These are phyloP conservation scores for Arrhamphus sclerolepis DNA, from an alignment of 2,797 vertebrate genomes.

Conservation along the genomic window DNA sequence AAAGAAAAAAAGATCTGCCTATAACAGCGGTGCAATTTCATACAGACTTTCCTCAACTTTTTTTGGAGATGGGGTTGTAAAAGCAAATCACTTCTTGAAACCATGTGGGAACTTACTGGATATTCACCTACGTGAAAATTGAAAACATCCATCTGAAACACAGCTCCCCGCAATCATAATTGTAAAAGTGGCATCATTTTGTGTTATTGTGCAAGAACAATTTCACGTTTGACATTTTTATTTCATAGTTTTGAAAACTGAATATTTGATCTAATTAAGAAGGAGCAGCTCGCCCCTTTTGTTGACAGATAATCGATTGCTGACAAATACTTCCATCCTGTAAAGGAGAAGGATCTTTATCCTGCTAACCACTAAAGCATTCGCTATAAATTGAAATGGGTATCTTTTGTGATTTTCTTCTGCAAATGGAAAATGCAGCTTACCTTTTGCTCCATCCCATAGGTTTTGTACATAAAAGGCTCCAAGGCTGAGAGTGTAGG, in stretches of 20 bases:
- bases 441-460: background rate
- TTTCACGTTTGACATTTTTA: conserved; percentile 2
- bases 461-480: conserved; percentile 8
- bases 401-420: background rate
- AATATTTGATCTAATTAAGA: conserved; percentile 5
- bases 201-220: no score
- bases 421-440: conserved; percentile 11
- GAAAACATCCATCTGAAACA: no score
- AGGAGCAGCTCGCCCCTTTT: conserved; percentile 2
- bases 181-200: no score
- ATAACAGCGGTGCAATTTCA: no score
- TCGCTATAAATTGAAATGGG: background rate
- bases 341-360: background rate
- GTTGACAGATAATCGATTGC: conserved; percentile 13
- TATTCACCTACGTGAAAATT: no score
- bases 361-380: background rate
- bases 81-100: no score
- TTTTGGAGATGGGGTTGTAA: no score
- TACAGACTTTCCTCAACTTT: no score
- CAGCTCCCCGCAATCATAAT: no score
- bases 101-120: no score
- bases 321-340: conserved; percentile 2
- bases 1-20: no score
- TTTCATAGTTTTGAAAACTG: conserved; percentile 1
- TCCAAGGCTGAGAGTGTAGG: background rate